phyloP scores from a whole-genome alignment of 2,797 vertebrate genomes.

The Centropyge bicolor region DNA sequence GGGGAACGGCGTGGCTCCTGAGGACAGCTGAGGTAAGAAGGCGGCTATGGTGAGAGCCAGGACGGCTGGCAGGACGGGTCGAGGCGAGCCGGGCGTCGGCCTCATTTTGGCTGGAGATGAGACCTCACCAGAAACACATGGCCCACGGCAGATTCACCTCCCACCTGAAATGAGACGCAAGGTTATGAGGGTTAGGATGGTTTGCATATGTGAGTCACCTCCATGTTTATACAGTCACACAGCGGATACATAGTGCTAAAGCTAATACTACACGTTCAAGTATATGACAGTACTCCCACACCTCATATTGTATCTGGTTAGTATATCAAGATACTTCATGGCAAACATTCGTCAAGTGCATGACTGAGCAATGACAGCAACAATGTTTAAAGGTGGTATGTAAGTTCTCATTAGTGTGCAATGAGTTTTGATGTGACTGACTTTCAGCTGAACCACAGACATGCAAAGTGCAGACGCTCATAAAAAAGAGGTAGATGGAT shows the following conservation, averaged over 20 bases:
- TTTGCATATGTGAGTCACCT: not conserved
- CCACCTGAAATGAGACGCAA: constrained; percentile 69
- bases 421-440: constrained; percentile 43
- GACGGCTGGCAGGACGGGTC: constrained; percentile 76
- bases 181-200: not conserved
- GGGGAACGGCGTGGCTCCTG: constrained; percentile 84
- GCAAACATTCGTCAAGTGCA: not conserved
- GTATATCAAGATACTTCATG: not conserved
- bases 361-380: constrained; percentile 13
- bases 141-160: constrained; percentile 62
- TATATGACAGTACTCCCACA: not conserved
- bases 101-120: constrained; percentile 82
- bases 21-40: constrained; percentile 74
- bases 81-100: constrained; percentile 75
- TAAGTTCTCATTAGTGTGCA: constrained; percentile 60
- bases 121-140: constrained; percentile 86
- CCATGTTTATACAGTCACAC: not conserved
- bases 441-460: constrained; percentile 21
- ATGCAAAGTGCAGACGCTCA: constrained; percentile 25
- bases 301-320: not conserved
- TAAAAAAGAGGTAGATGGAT: not conserved
- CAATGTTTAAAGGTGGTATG: constrained; percentile 20
- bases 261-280: not conserved
- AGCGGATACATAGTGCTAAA: not conserved
- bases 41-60: constrained; percentile 75